phyloP scores from a whole-genome alignment of 1,140 invertebrate species.

The Patella vulgata region DNA sequence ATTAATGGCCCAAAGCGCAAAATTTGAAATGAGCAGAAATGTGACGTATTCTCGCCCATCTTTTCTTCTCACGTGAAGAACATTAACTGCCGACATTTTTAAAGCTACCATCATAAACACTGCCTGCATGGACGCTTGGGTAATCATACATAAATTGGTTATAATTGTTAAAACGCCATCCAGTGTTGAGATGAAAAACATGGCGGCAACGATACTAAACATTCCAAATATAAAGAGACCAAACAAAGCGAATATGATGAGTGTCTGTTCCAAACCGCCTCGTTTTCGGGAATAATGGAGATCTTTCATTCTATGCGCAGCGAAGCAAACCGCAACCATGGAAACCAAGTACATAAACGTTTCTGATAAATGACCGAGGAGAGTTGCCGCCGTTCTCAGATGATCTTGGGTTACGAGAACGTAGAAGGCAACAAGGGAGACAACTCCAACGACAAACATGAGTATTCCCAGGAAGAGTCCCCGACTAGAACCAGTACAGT shows the following conservation, averaged over 20 bases:
- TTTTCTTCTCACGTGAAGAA: slow-evolving; percentile 87
- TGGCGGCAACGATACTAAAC: slow-evolving; percentile 90
- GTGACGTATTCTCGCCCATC: slow-evolving; percentile 95
- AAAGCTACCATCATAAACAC: slow-evolving; percentile 77
- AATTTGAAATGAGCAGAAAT: slow-evolving; percentile 92
- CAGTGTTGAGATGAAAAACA: slow-evolving; percentile 74
- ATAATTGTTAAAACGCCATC: slow-evolving; percentile 44
- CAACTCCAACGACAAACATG: slow-evolving; percentile 85
- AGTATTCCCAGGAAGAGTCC: slow-evolving; percentile 90
- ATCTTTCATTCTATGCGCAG: slow-evolving; percentile 23
- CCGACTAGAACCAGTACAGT: slow-evolving; percentile 89
- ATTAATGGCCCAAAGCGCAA: slow-evolving; percentile 58
- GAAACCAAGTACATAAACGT: slow-evolving; percentile 26
- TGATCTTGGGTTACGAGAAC: slow-evolving; percentile 67
- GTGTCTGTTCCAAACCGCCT: slow-evolving; percentile 84
- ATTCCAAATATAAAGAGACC: slow-evolving; percentile 92
- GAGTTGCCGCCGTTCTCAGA: slow-evolving; percentile 7
- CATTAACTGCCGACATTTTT: slow-evolving; percentile 83
- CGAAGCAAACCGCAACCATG: slow-evolving; percentile 19
- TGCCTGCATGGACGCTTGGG: slow-evolving; percentile 89
- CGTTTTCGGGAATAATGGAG: slow-evolving; percentile 23
- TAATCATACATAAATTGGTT: slow-evolving; percentile 72
- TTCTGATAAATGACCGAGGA: slow-evolving; percentile 34
- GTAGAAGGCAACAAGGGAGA: slow-evolving; percentile 92
- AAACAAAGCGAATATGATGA: slow-evolving; percentile 88